A percentile compares a stretch with the other conserved stretches of the same genome.
Conservation (phyloP, 2,888 invertebrate genomes). For the Lochmaea crataegi region DNA sequence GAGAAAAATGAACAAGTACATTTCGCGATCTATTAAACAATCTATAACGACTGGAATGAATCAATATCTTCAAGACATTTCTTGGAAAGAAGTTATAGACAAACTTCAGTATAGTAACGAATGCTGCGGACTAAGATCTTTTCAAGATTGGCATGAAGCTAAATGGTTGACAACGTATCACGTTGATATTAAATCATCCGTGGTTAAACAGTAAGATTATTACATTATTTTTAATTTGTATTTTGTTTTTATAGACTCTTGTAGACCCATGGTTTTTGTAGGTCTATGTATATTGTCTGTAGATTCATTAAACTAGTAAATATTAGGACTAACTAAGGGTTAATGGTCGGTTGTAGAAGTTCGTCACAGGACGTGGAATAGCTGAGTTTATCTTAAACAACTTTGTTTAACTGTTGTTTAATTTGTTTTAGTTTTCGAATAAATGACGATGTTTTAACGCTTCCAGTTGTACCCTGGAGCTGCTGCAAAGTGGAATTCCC, state of each 20-base stretch:
- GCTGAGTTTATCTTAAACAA: too few relatives aligned
- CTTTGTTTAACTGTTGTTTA: not conserved
- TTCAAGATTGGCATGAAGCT: constrained; percentile 71
- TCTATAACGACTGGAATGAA: constrained; percentile 70
- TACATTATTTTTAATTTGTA: not conserved
- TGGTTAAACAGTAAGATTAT: constrained; percentile 56
- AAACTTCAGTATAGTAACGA: constrained; percentile 69
- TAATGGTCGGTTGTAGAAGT: too few relatives aligned
- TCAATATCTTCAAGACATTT: constrained; percentile 69
- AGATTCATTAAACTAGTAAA: too few relatives aligned
- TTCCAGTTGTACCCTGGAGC: constrained; percentile 71
- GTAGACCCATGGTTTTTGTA: not conserved
- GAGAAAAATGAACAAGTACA: constrained; percentile 61
- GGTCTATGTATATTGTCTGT: not conserved
- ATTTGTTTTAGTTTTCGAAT: constrained; percentile 46
- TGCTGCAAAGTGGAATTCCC: constrained; percentile 71
- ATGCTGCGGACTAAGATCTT: constrained; percentile 70
- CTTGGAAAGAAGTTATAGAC: constrained; percentile 71
- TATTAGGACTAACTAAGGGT: too few relatives aligned
- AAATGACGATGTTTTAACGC: constrained; percentile 44
- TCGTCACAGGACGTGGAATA: too few relatives aligned
- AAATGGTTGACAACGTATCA: constrained; percentile 71
- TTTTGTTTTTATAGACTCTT: not conserved
- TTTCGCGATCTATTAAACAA: constrained; percentile 64
- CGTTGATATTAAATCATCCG: constrained; percentile 53